Evolutionary conservation across 2,888 invertebrate species (phyloP), one percentile per base, ranked within the genome.

Genomic region (Abscondita cerata): DNA sequence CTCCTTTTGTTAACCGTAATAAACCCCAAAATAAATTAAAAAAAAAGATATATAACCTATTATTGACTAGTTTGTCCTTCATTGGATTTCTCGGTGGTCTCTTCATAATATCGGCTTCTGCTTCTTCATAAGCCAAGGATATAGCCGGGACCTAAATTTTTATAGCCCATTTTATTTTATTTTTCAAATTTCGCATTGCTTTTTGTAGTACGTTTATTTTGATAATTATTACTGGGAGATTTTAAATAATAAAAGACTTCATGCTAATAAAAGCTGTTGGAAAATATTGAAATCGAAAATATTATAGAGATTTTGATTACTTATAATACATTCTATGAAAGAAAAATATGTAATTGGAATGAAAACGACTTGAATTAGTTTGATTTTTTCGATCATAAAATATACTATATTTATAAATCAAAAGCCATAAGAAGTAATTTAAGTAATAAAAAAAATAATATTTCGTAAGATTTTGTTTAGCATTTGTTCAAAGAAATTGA

Each of bases 41-140:
- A 83, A 63, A 52, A 58, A 64, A 64, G 60, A 73, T 75, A 73
- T 78, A 77, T 80, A 82, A 87, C 86, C 89, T 87, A 83, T 86
- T 86, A 78, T 93, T 93, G 81, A 93, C 93, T 81, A 93, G 87
- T 86, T 92, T 92, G 84, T 93, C 93, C 81, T 86, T 88, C 84
- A 87, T 85, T 72, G 92, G 91, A 83, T 92, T 90, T 84, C 92
- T 86, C 77, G 92, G 92, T 76, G 88, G 88, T 78, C 92, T 86
- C 85, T 92, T 92, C 92, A 92, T 92, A 83, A 93, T 93, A 86
- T 93, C 92, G 76, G 89, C 87, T 83, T 92, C 92, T 71, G 92
- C 90, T 82, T 89, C 88, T 85, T 93, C 92, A 81, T 92, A 93
- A 79, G 92, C 92, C 83, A 93, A 85, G 73, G 92, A 92, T 83